Base-by-base conservation (phyloP, 1,140 invertebrate species). In the Micrasema longulum region DNA sequence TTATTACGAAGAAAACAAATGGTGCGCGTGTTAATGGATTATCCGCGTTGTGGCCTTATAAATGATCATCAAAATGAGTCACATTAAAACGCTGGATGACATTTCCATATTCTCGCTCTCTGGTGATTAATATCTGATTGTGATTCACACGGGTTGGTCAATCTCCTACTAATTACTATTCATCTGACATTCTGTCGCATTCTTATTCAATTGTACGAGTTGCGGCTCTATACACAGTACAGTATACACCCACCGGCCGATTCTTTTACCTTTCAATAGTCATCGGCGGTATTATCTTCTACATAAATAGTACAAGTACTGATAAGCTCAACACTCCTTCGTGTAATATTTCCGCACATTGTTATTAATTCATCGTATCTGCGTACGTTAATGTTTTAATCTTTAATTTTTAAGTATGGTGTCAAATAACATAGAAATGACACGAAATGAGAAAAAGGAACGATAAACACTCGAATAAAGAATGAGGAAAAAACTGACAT, bases 131-230 rank as follows among this genome's bases (percentile, higher is more conserved):
- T 69, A 35, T 62, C 68, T 69, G 68, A n/a, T n/a, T n/a, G n/a
- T n/a, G n/a, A 69, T 62, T 69, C 68, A 69, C 68, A 18, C 53
- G 68, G 68, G 68, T 63, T 62, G 68, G 68, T 62, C 68, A 55
- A 45, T 45, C 66, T 41, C 38, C 36, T 26, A 55, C 50, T 69
- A 55, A 57, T 69, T 43, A 45, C 66, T 43, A 43, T 69, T 69
- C 66, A 47, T 10, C 35, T 26, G 20, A 22, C 66, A 45, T 57
- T 18, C 47, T 57, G 35, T 57, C 63, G 63, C 63, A 50, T 65
- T 45, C 53, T 36, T 57, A 57, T 57, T 35, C 53, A n/a, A 48
- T 65, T 65, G 23, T 16, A 35, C 35, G 11, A 47, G 45, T 11
- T 20, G 22, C 47, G 47, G 22, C 41, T 45, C 10, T 16, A 14